Evolutionary conservation across 1,140 invertebrate genomes (phyloP).

Genomic region (Episyrphus balteatus): DNA sequence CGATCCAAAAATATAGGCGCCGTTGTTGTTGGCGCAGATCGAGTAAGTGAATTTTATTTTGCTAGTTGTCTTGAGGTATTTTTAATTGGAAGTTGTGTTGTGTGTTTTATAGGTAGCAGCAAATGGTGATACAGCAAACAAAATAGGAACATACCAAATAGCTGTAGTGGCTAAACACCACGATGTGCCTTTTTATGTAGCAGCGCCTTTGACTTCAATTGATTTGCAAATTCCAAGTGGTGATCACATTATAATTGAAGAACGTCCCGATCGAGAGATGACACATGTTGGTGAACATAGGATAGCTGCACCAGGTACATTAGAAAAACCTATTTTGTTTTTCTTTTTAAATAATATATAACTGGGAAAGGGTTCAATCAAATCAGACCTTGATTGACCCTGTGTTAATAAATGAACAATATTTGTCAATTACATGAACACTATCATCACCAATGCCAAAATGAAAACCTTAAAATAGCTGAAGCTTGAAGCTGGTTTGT

Average conservation of each 20-base stretch:
- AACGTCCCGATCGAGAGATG: constrained; percentile 81
- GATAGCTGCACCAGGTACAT: constrained; percentile 77
- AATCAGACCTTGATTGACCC: too few relatives aligned
- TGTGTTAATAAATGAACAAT: too few relatives aligned
- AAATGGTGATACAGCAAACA: constrained; percentile 98
- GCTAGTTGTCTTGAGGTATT: not conserved
- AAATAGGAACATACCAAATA: constrained; percentile 98
- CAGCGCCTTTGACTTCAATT: constrained; percentile 85
- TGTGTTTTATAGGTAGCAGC: constrained; percentile 55
- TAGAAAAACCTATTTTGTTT: too few relatives aligned
- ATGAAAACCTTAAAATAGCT: too few relatives aligned
- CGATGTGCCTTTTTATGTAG: constrained; percentile 89
- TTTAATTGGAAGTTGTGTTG: not conserved
- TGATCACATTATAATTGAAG: constrained; percentile 85
- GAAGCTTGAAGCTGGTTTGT: too few relatives aligned
- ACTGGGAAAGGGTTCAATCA: too few relatives aligned
- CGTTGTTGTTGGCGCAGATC: constrained; percentile 80
- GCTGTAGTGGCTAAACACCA: constrained; percentile 87
- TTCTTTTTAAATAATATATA: too few relatives aligned
- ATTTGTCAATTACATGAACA: too few relatives aligned
- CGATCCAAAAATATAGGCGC: constrained; percentile 62
- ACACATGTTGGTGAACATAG: constrained; percentile 70
- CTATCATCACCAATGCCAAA: too few relatives aligned
- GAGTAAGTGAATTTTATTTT: constrained; percentile 42
- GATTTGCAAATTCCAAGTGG: constrained; percentile 72